Evolutionary conservation across 2,888 invertebrate genomes (phyloP), one percentile per base, ranked within the genome.

Genomic region (Standfussiana lucernea): DNA sequence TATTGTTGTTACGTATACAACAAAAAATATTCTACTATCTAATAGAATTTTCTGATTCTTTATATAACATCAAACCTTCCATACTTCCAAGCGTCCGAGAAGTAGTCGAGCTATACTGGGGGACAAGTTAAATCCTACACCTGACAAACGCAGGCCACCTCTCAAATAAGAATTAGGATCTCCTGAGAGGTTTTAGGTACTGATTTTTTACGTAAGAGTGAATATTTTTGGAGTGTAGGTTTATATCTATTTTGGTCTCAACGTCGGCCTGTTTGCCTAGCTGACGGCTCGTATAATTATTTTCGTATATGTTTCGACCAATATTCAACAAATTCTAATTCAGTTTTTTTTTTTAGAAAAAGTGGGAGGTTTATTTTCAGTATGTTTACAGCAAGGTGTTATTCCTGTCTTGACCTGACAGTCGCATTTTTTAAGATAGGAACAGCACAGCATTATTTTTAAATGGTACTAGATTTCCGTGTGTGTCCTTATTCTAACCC

Each of bases 91-190:
- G 72, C 59, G 79, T 69, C 56, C 61, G 1, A 66, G 10, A 78
- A 79, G 75, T 77, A n/a, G 85, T 85, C 79, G 37, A 13, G 75
- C 82, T 86, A 88, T 74, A 83, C 73, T 6, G 42, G 62, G 42
- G 68, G 84, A 89, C 78, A 84, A 77, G 84, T 88, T 81, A 76
- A 89, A 89, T 82, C 83, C 85, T 81, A 88, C 87, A 89, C 82
- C 90, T 90, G 91, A 90, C 90, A 90, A 89, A 89, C 89, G 86
- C 90, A 90, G 85, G 75, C 87, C 79, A 81, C 87, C 87, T 87
- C 86, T 89, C 90, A 89, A 90, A 89, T 88, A 90, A 88, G 87
- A 89, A 89, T 90, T 89, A 87, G 86, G 83, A 87, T 82, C 83
- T 66, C 85, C 74, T 71, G 47, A 77, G 72, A 70, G 77, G 81